These are phyloP conservation scores for Hippocampus abdominalis DNA, from an alignment of 2,113 vertebrate genomes.

Conservation along the genomic window DNA sequence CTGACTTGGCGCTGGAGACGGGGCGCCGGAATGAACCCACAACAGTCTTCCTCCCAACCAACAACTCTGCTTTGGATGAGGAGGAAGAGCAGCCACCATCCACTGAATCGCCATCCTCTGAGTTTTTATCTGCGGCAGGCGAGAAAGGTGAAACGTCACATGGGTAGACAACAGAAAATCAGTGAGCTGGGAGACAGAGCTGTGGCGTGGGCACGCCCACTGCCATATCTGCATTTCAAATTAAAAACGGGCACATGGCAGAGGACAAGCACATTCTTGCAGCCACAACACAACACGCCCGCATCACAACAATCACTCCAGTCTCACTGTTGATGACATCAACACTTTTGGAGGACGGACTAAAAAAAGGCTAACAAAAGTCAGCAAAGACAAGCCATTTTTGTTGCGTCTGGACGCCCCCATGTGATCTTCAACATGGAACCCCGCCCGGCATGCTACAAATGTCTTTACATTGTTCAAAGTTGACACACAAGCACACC, in stretches of 20 bases:
- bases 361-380: not conserved
- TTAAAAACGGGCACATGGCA: not conserved
- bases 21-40: slow-evolving; percentile 80
- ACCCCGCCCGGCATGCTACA: slow-evolving; percentile 36
- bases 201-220: not conserved
- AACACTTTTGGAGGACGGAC: not conserved
- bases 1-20: slow-evolving; percentile 77
- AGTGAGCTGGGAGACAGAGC: not conserved
- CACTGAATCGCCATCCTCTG: slow-evolving; percentile 94
- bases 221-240: slow-evolving; percentile 11
- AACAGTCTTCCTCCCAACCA: slow-evolving; percentile 71
- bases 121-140: slow-evolving; percentile 84
- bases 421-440: not conserved
- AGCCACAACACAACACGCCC: not conserved
- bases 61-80: slow-evolving; percentile 81
- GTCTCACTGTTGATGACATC: slow-evolving; percentile 13
- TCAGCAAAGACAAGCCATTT: not conserved
- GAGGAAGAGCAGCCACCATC: slow-evolving; percentile 89
- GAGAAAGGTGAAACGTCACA: not conserved
- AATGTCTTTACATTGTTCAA: slow-evolving; percentile 61
- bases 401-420: not conserved
- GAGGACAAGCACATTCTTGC: slow-evolving; percentile 31
- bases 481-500: slow-evolving; percentile 16
- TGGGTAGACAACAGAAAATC: not conserved
- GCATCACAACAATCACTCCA: slow-evolving; percentile 4